These are phyloP conservation scores for Lapara coniferarum DNA, from an alignment of 2,888 invertebrate genomes.

Conservation along the genomic window DNA sequence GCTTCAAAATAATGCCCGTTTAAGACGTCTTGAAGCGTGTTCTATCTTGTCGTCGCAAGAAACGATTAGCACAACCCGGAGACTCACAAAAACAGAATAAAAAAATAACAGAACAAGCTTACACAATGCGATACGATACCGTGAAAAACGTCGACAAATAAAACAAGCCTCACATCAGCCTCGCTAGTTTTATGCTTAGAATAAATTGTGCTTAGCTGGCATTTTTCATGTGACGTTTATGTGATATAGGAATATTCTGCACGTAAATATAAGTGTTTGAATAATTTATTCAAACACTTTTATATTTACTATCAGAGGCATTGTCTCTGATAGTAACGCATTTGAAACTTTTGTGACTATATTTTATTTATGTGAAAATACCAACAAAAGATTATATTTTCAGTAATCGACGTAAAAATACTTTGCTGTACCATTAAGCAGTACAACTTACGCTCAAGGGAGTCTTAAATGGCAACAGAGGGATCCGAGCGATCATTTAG, in stretches of 20 bases:
- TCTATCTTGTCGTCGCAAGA: constrained; percentile 70
- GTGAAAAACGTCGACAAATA: constrained; percentile 71
- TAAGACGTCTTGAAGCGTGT: constrained; percentile 58
- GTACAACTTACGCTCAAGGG: background rate
- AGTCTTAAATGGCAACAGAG: background rate
- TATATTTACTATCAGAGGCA: too few relatives aligned
- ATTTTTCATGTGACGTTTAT: constrained; percentile 15
- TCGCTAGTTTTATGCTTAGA: constrained; percentile 33
- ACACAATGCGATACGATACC: constrained; percentile 64
- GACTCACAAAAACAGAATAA: constrained; percentile 51
- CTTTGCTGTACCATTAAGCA: background rate
- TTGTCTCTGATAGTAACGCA: background rate
- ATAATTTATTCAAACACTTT: too few relatives aligned
- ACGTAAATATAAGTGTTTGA: background rate
- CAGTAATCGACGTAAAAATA: background rate
- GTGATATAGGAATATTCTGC: constrained; percentile 21
- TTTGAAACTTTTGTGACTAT: background rate
- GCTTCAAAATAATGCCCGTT: constrained; percentile 33
- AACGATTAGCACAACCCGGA: constrained; percentile 58
- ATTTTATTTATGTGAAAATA: background rate
- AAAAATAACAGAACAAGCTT: constrained; percentile 44
- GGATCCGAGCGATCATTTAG: background rate
- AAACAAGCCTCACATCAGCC: constrained; percentile 56
- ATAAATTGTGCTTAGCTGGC: constrained; percentile 27
- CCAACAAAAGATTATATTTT: background rate